Evolutionary conservation across 2,888 invertebrate species (phyloP).

Genomic region (Drosophila neotestacea): DNA sequence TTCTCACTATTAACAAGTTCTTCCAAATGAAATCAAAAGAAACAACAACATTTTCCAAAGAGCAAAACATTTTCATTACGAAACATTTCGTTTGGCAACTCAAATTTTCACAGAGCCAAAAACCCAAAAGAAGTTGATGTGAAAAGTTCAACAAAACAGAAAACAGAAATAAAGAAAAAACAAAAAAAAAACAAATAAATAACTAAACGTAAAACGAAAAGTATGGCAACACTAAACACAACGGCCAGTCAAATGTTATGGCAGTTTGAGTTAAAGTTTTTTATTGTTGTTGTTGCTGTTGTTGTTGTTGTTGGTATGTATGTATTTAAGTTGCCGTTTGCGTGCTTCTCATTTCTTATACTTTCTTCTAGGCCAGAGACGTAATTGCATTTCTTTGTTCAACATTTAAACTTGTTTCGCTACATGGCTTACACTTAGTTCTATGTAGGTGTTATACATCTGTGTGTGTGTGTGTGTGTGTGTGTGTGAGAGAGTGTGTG

Average conservation of each 20-base stretch:
- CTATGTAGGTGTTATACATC: slow-evolving; percentile 31
- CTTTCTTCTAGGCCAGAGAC: slow-evolving; percentile 68
- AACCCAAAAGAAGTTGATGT: slow-evolving; percentile 67
- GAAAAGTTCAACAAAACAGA: slow-evolving; percentile 61
- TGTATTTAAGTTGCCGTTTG: slow-evolving; percentile 58
- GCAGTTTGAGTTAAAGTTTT: slow-evolving; percentile 55
- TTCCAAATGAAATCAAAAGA: slow-evolving; percentile 52
- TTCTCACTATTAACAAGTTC: slow-evolving; percentile 50
- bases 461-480: slow-evolving; percentile 25
- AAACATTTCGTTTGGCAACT: slow-evolving; percentile 67
- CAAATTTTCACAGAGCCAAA: slow-evolving; percentile 44
- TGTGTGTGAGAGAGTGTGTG: slow-evolving; percentile 30
- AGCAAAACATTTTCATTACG: slow-evolving; percentile 73
- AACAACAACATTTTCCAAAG: slow-evolving; percentile 42
- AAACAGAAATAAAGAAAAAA: slow-evolving; percentile 21
- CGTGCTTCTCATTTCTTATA: slow-evolving; percentile 60
- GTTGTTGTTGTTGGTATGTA: slow-evolving; percentile 26
- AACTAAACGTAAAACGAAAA: slow-evolving; percentile 25
- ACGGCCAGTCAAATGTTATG: slow-evolving; percentile 70
- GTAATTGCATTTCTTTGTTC: slow-evolving; percentile 81
- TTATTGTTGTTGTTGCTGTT: slow-evolving; percentile 31
- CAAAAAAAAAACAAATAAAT: slow-evolving; percentile 11
- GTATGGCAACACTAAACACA: slow-evolving; percentile 41
- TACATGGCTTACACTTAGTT: slow-evolving; percentile 66
- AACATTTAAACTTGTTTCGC: slow-evolving; percentile 76